Evolutionary conservation across 2,888 invertebrate species (phyloP).

Genomic region (Drosophila mercatorum): DNA sequence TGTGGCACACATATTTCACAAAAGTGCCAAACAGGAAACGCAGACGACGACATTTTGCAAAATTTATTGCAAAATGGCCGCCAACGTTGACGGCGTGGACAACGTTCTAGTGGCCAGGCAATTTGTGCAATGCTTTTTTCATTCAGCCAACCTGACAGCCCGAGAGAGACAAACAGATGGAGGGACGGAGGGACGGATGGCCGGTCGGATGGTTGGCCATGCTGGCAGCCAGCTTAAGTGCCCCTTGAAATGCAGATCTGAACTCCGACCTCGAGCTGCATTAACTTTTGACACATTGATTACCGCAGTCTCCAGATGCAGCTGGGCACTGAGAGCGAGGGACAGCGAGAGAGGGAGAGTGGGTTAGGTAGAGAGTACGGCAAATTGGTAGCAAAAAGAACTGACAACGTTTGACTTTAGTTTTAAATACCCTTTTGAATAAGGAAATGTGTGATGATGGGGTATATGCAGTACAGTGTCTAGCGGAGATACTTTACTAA

Average conservation of each 20-base stretch:
- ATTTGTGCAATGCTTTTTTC: slow-evolving; percentile 51
- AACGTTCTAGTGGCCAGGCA: slow-evolving; percentile 45
- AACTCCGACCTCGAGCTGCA: slow-evolving; percentile 50
- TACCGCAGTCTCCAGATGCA: slow-evolving; percentile 24
- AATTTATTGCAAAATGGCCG: slow-evolving; percentile 72
- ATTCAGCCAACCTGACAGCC: slow-evolving; percentile 22
- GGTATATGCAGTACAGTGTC: neutral
- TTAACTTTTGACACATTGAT: slow-evolving; percentile 74
- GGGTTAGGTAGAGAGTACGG: neutral
- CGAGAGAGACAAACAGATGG: neutral
- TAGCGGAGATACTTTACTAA: neutral
- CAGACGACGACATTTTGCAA: slow-evolving; percentile 64
- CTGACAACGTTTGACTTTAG: slow-evolving; percentile 13
- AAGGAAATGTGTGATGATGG: neutral
- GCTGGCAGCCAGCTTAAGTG: slow-evolving; percentile 64
- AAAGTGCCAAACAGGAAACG: slow-evolving; percentile 76
- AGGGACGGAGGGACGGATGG: neutral
- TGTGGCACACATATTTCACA: slow-evolving; percentile 66
- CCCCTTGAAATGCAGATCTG: slow-evolving; percentile 51
- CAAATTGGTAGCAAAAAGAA: neutral
- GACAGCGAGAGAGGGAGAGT: neutral
- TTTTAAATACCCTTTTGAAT: slow-evolving; percentile 7
- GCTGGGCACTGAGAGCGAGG: neutral
- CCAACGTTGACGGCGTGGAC: slow-evolving; percentile 29
- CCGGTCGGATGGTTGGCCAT: slow-evolving; percentile 2